A percentile compares a stretch with the other conserved stretches of the same genome.
Conservation (phyloP, 2,888 invertebrate species). For the Caenorhabditis panamensis region DNA sequence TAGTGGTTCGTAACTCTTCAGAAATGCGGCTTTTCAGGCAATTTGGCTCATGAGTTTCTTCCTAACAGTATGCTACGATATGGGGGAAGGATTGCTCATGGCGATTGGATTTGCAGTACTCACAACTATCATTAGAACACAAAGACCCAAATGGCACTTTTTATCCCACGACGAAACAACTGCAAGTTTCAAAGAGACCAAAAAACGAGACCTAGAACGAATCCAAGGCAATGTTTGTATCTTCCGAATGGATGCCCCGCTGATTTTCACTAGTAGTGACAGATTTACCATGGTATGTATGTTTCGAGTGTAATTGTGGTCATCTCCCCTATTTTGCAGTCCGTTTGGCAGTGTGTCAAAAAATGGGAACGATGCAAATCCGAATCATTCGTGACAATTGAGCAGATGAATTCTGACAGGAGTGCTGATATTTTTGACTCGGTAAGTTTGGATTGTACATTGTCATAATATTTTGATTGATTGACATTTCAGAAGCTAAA, state of each 20-base stretch:
- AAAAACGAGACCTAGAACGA: constrained; percentile 69
- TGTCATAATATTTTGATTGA: constrained; percentile 2
- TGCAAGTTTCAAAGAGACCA: constrained; percentile 69
- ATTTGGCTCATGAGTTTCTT: constrained; percentile 78
- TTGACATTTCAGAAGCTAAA: constrained; percentile 55
- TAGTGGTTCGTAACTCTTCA: neutral
- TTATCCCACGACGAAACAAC: constrained; percentile 73
- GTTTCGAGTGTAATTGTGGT: no score
- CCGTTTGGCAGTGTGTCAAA: constrained; percentile 71
- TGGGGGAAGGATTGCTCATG: constrained; percentile 77
- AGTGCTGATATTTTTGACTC: constrained; percentile 63
- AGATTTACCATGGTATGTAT: constrained; percentile 78
- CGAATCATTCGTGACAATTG: constrained; percentile 69
- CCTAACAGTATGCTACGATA: constrained; percentile 78
- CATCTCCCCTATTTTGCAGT: constrained; percentile 63
- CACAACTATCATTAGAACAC: constrained; percentile 77
- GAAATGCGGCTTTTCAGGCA: constrained; percentile 63
- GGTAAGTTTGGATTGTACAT: constrained; percentile 18
- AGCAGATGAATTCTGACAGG: constrained; percentile 66
- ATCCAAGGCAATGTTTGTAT: constrained; percentile 77
- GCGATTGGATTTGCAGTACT: constrained; percentile 77
- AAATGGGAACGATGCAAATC: constrained; percentile 71
- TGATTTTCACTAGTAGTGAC: constrained; percentile 79
- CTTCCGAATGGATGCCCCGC: constrained; percentile 79
- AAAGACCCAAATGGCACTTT: constrained; percentile 80